Percentiles rank a stretch among this genome's conserved stretches.
These are phyloP conservation scores for Cyclina sinensis DNA, from an alignment of 1,140 invertebrate genomes.

Conservation along the genomic window DNA sequence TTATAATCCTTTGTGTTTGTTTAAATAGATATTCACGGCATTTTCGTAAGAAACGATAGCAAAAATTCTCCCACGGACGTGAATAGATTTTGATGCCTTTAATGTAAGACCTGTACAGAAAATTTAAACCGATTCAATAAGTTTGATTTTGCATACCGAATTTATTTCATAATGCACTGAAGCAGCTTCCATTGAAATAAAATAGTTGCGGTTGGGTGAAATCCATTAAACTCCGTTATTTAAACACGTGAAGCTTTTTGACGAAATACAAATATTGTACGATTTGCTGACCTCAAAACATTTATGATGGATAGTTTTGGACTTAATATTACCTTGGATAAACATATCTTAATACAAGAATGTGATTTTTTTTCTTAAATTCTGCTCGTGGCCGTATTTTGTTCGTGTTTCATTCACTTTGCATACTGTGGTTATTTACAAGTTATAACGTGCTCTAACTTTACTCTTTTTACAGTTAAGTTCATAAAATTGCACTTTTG, in stretches of 20 bases:
- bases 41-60: constrained; percentile 36
- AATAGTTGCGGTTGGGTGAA: constrained; percentile 35
- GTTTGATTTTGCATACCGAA: constrained; percentile 40
- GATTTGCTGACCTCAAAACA: background rate
- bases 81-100: constrained; percentile 20
- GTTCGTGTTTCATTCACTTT: too few relatives aligned
- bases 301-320: constrained; percentile 18
- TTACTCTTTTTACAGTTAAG: too few relatives aligned
- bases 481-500: too few relatives aligned
- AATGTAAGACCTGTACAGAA: background rate
- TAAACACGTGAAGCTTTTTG: background rate
- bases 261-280: background rate
- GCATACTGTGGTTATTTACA: too few relatives aligned
- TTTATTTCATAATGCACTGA: constrained; percentile 42
- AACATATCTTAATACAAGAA: background rate
- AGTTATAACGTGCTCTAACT: too few relatives aligned
- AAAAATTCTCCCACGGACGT: constrained; percentile 28
- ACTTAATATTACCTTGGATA: background rate
- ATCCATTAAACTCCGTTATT: constrained; percentile 33
- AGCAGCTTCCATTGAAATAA: background rate
- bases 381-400: too few relatives aligned
- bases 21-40: constrained; percentile 38
- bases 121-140: constrained; percentile 31
- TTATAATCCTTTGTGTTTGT: constrained; percentile 32
- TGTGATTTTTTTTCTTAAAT: too few relatives aligned